phyloP scores from a whole-genome alignment of 2,797 vertebrate genomes.

The Pempheris klunzingeri region DNA sequence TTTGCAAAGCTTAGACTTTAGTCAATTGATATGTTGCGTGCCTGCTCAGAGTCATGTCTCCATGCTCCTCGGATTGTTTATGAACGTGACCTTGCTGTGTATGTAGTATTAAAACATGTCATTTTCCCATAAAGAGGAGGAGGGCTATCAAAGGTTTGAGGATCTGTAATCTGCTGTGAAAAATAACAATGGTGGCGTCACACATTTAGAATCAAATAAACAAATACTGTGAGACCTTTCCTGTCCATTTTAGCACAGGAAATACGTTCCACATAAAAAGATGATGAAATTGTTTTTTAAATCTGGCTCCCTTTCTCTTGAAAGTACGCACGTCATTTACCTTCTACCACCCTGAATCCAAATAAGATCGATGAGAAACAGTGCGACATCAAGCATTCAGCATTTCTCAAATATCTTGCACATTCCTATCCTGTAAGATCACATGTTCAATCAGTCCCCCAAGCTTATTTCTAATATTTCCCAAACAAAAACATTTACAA shows the following conservation, averaged over 20 bases:
- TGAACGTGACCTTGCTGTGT: background rate
- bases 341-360: background rate
- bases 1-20: background rate
- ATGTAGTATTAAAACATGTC: background rate
- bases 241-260: constrained; percentile 11
- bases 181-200: constrained; percentile 3
- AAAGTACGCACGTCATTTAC: background rate
- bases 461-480: background rate
- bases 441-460: background rate
- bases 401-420: background rate
- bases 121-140: constrained; percentile 18
- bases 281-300: background rate
- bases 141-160: constrained; percentile 14
- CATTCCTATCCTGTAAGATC: background rate
- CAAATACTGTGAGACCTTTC: constrained; percentile 17
- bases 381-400: background rate
- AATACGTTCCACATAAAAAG: constrained; percentile 19
- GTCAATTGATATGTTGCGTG: background rate
- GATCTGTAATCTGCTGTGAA: constrained; percentile 22
- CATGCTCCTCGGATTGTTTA: background rate
- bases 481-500: background rate
- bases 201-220: constrained; percentile 5
- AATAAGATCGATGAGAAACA: background rate
- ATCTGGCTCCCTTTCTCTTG: background rate
- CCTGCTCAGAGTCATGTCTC: background rate